phyloP scores from a whole-genome alignment of 2,888 invertebrate species.

The Harmothoe impar region DNA sequence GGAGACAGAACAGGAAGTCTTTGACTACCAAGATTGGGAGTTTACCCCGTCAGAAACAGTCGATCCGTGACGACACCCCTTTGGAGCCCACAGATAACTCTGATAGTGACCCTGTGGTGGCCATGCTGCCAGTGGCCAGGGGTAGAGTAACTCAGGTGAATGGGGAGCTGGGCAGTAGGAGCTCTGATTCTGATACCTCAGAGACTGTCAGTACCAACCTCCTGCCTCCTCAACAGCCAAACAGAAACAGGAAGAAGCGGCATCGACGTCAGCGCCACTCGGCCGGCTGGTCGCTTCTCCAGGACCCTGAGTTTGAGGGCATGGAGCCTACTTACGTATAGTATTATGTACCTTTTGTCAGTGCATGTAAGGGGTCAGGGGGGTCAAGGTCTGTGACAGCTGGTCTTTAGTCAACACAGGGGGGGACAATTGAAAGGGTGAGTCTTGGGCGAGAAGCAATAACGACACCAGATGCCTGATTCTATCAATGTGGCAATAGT shows the following conservation, averaged over 20 bases:
- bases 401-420: too few relatives aligned
- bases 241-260: not conserved
- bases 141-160: not conserved
- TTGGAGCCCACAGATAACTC: not conserved
- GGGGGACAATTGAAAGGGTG: too few relatives aligned
- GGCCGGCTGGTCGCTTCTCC: not conserved
- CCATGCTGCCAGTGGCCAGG: not conserved
- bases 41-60: constrained; percentile 30
- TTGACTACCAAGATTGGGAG: not conserved
- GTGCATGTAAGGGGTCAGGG: too few relatives aligned
- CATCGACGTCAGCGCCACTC: not conserved
- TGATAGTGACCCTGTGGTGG: not conserved
- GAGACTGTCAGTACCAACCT: not conserved
- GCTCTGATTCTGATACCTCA: constrained; percentile 41
- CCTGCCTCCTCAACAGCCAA: not conserved
- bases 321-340: constrained; percentile 59
- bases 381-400: too few relatives aligned
- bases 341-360: not conserved
- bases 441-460: too few relatives aligned
- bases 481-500: too few relatives aligned
- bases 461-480: too few relatives aligned
- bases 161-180: constrained; percentile 24
- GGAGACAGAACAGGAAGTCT: not conserved
- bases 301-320: constrained; percentile 60
- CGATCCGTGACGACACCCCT: not conserved